Evolutionary conservation across 2,888 invertebrate genomes (phyloP).

Genomic region (Xiphydria camelus): DNA sequence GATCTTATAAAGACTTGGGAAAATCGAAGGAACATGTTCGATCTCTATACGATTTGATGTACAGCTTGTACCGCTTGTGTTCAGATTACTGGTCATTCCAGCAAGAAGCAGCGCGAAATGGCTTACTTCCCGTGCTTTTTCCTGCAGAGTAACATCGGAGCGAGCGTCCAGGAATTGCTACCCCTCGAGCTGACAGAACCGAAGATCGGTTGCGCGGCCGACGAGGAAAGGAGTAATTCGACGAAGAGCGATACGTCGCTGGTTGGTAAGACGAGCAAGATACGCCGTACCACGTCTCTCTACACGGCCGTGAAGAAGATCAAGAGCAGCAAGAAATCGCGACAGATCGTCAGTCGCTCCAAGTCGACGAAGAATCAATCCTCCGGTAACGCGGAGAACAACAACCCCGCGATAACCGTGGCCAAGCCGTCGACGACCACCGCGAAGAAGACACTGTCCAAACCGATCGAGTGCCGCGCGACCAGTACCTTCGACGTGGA

Average conservation of each 20-base stretch:
- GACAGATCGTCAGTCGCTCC: conserved; percentile 32
- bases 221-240: conserved; percentile 23
- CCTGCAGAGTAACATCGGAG: conserved; percentile 35
- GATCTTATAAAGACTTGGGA: no score
- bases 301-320: conserved; percentile 44
- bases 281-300: conserved; percentile 38
- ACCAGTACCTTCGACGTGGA: conserved; percentile 6
- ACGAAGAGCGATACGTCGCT: conserved; percentile 32
- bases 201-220: conserved; percentile 26
- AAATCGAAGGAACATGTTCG: no score
- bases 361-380: conserved; percentile 36
- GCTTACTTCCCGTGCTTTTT: conserved; percentile 35
- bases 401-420: no score
- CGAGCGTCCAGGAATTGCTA: conserved; percentile 27
- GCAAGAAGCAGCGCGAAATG: no score
- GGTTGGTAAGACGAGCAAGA: conserved; percentile 35
- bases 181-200: conserved; percentile 32
- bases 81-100: no score
- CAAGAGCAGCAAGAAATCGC: conserved; percentile 38
- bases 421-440: not conserved
- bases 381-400: conserved; percentile 16
- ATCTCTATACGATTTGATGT: no score
- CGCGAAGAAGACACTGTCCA: conserved; percentile 25
- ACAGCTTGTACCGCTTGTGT: no score
- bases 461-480: conserved; percentile 17